Evolutionary conservation across 2,113 vertebrate genomes (phyloP).

Genomic region (Pao palembangensis): DNA sequence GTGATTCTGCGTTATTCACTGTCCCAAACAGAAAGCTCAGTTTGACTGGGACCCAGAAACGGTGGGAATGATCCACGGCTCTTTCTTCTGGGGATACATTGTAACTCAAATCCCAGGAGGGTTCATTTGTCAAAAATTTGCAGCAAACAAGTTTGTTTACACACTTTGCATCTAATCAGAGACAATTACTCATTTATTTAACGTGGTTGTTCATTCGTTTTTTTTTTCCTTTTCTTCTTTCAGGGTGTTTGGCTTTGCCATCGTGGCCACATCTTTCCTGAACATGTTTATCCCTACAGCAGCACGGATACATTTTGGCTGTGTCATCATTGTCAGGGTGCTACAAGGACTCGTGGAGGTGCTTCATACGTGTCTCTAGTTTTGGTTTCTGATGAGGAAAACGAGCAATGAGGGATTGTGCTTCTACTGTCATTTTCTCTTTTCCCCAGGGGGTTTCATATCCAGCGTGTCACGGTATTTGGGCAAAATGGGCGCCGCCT

Average conservation of each 20-base stretch:
- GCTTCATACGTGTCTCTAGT: conserved; percentile 1
- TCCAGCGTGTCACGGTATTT: conserved; percentile 91
- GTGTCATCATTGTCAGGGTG: conserved; percentile 87
- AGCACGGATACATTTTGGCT: conserved; percentile 83
- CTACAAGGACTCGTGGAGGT: conserved; percentile 92
- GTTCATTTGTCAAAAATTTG: conserved; percentile 90
- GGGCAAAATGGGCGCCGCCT: conserved; percentile 86
- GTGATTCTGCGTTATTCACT: background rate
- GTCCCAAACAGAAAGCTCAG: conserved; percentile 79
- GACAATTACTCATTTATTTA: background rate
- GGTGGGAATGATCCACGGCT: conserved; percentile 91
- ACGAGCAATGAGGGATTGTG: background rate
- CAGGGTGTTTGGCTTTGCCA: conserved; percentile 91
- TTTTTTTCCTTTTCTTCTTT: conserved; percentile 2
- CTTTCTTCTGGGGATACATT: conserved; percentile 95
- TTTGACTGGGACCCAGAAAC: conserved; percentile 91
- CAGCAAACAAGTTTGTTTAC: conserved; percentile 83
- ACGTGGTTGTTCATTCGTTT: background rate
- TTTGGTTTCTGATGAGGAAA: background rate
- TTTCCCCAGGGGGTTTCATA: conserved; percentile 85
- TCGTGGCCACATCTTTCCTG: conserved; percentile 86
- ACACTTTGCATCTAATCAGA: too few species aligned
- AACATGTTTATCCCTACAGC: conserved; percentile 90
- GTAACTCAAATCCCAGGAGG: conserved; percentile 94
- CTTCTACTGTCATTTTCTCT: background rate